Conservation (phyloP, 2,797 vertebrate species). For the Neostethus bicornis region DNA sequence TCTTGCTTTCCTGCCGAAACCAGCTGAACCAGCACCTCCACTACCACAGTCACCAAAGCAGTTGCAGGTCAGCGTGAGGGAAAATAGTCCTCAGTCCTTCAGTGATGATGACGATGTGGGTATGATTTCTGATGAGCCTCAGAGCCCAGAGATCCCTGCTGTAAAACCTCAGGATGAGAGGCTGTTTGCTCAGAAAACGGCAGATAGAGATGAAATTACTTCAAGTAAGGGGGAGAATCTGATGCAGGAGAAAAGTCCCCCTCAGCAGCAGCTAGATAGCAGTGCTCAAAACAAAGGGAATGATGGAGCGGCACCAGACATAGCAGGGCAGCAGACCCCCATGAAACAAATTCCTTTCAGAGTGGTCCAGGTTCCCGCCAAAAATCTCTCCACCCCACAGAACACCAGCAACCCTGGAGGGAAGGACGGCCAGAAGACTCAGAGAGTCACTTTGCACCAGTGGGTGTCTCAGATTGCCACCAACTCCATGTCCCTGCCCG, state of each 20-base stretch:
- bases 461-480: constrained; percentile 82
- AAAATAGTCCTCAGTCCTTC: constrained; percentile 37
- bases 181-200: constrained; percentile 9
- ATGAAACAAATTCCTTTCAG: constrained; percentile 65
- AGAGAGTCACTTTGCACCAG: constrained; percentile 79
- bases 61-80: constrained; percentile 7
- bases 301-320: constrained; percentile 22
- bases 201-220: too few species aligned
- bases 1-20: constrained; percentile 59
- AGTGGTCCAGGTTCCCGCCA: constrained; percentile 49
- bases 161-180: constrained; percentile 11
- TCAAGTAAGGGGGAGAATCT: too few species aligned
- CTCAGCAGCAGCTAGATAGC: too few species aligned
- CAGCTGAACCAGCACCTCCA: constrained; percentile 35
- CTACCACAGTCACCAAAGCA: constrained; percentile 41
- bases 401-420: constrained; percentile 5
- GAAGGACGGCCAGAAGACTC: constrained; percentile 63
- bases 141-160: constrained; percentile 11
- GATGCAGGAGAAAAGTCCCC: constrained; percentile 34
- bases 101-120: constrained; percentile 61
- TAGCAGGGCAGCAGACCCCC: constrained; percentile 34
- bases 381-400: constrained; percentile 30
- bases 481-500: constrained; percentile 77
- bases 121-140: constrained; percentile 57
- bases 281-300: constrained; percentile 1